Base-by-base conservation (phyloP, 2,888 invertebrate genomes). In the Myopa tessellatipennis region DNA sequence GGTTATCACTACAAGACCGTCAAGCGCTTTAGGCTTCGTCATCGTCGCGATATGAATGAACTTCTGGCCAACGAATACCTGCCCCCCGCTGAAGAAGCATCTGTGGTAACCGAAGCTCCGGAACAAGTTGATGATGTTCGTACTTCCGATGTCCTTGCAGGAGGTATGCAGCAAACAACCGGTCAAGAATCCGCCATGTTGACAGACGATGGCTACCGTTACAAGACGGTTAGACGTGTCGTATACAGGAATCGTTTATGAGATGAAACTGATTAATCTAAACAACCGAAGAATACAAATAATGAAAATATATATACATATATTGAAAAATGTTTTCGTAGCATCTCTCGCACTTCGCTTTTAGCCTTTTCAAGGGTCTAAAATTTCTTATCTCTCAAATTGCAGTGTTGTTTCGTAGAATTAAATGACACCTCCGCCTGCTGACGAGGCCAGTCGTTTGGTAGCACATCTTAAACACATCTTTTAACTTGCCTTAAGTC, bases 181-280 rank as follows among this genome's bases (percentile, higher is more conserved):
- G 26, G 26, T 26, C 61, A 76, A 74, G 72, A 69, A 14, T 38
- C 38, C 18, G 70, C 80, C 76, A 78, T 78, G 38, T 76, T 81
- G 38, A 78, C 79, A 34, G 78, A 80, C 79, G 81, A 81, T 77
- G 81, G 81, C 10, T 81, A 81, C 55, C 80, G 78, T 76, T 80
- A 80, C 74, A 81, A 88, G 83, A 87, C 87, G 69, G 86, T 87
- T 38, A 85, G 83, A 77, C 85, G 86, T 73, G 82, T 83, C n/a
- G 81, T 82, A 36, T 80, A 79, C 26, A 80, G 83, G 38, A 65
- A 71, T 0, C 82, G 82, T n/a, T 80, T 71, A 67, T 77, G 40
- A 73, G 65, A 77, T 58, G 52, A 68, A 10, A 45, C n/a, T 26
- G 40, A 50, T 77, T 77, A 58, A 72, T 71, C 34, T 12, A 63